Evolutionary conservation across 2,888 invertebrate species (phyloP).

Genomic region (Hoplodrina blanda): DNA sequence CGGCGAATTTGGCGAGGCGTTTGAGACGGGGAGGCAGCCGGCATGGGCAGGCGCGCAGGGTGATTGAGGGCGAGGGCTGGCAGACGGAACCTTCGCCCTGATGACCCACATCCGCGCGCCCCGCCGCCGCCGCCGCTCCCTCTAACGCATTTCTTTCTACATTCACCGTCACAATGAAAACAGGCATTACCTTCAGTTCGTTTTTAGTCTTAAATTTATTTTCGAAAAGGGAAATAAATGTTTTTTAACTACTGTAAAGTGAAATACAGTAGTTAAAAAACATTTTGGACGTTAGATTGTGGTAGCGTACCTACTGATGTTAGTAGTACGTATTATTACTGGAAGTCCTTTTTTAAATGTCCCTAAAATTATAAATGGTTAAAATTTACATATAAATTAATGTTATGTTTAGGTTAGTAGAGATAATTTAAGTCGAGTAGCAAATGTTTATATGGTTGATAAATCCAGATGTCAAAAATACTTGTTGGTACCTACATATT

Average conservation of each 20-base stretch:
- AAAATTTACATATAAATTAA: not conserved
- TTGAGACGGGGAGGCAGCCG: conserved; percentile 63
- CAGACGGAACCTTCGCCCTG: conserved; percentile 81
- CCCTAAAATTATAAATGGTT: not conserved
- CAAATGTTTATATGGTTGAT: not conserved
- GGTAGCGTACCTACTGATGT: not conserved
- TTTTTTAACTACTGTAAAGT: not conserved
- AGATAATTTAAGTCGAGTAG: not conserved
- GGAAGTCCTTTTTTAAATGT: not conserved
- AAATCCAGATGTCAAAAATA: not conserved
- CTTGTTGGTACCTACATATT: not conserved
- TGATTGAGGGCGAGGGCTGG: conserved; percentile 72
- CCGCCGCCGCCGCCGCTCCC: conserved; percentile 64
- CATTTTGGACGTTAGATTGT: not conserved
- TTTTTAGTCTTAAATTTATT: conserved; percentile 14
- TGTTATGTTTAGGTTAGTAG: too few species aligned
- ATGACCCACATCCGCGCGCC: conserved; percentile 82
- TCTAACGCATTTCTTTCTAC: conserved; percentile 46
- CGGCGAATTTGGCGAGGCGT: conserved; percentile 67
- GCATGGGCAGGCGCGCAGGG: conserved; percentile 49
- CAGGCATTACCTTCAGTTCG: conserved; percentile 22
- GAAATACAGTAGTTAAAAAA: not conserved
- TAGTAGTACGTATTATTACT: not conserved
- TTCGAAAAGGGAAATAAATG: not conserved
- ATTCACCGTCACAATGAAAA: conserved; percentile 51